Conservation (phyloP, 2,797 vertebrate genomes). For the Simalia tracyae region DNA sequence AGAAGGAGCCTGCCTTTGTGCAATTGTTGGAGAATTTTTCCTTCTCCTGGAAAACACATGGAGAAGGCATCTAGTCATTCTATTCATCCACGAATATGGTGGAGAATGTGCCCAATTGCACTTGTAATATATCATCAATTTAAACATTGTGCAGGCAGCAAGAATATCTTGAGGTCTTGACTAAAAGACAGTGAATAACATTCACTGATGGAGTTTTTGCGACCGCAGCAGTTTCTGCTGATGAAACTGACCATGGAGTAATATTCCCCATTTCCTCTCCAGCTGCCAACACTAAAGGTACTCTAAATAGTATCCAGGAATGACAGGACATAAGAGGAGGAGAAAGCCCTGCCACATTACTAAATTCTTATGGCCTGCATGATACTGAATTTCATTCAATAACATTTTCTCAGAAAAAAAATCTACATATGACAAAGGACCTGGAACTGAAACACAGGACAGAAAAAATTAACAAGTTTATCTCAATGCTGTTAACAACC, state of each 20-base stretch:
- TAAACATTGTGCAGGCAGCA: not conserved
- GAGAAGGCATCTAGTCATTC: not conserved
- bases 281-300: not conserved
- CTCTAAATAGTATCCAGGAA: not conserved
- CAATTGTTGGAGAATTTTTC: not conserved
- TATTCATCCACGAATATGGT: not conserved
- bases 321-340: not conserved
- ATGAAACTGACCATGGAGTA: not conserved
- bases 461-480: not conserved
- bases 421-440: not conserved
- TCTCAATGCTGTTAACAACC: not conserved
- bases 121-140: not conserved
- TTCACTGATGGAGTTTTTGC: not conserved
- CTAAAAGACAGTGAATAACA: not conserved
- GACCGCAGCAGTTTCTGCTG: not conserved
- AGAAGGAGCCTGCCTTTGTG: not conserved
- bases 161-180: not conserved
- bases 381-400: not conserved
- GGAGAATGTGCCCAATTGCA: not conserved
- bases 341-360: not conserved
- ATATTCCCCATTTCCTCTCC: not conserved
- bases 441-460: not conserved
- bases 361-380: not conserved
- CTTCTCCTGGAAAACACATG: not conserved
- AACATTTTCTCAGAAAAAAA: not conserved